A percentile compares a stretch with the other conserved stretches of the same genome.
phyloP scores from a whole-genome alignment of 2,113 vertebrate species.

The Rutilus rutilus region DNA sequence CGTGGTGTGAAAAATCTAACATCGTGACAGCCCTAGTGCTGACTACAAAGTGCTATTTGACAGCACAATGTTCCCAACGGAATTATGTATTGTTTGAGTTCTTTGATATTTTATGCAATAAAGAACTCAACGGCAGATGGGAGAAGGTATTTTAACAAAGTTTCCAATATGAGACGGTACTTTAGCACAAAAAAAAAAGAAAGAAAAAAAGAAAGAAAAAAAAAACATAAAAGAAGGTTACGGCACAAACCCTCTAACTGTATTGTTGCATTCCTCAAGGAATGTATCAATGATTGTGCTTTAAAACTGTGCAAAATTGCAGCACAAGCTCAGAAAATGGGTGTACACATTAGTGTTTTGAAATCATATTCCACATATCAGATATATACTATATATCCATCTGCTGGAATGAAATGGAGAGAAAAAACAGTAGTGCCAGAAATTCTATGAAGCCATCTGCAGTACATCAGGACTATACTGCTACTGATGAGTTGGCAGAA shows the following conservation, averaged over 20 bases:
- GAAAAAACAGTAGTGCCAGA: neutral
- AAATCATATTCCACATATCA: neutral
- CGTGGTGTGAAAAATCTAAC: too few relatives aligned
- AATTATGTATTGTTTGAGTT: neutral
- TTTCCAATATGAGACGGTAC: neutral
- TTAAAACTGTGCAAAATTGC: neutral
- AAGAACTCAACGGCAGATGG: neutral
- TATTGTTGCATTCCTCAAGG: neutral
- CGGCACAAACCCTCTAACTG: neutral
- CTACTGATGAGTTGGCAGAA: constrained; percentile 16
- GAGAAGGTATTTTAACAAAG: neutral
- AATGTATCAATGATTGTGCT: neutral
- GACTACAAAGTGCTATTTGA: neutral
- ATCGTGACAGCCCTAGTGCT: too few relatives aligned
- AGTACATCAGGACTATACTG: neutral
- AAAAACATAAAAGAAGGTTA: neutral
- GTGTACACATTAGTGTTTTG: neutral
- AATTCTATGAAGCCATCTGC: neutral
- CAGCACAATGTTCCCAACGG: neutral
- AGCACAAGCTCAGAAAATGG: neutral
- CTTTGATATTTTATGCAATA: neutral
- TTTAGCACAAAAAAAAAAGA: neutral
- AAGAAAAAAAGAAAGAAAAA: neutral
- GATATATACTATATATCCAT: neutral
- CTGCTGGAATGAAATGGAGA: neutral